phyloP scores from a whole-genome alignment of 2,113 vertebrate species.

The Pachycephala philippinensis region DNA sequence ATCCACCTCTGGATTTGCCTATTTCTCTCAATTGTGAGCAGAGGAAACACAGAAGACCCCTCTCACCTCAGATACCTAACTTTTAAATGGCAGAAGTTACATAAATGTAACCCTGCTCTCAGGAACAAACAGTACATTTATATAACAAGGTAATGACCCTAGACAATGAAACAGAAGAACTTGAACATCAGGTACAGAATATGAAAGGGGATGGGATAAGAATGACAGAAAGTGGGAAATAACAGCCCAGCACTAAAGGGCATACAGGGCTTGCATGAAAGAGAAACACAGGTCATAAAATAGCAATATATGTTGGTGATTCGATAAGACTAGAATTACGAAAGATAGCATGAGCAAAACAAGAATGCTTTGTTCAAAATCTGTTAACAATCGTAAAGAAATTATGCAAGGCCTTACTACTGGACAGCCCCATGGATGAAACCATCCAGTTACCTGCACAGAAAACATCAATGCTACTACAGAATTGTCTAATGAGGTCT shows the following conservation, averaged over 20 bases:
- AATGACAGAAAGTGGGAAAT: neutral
- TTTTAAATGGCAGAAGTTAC: neutral
- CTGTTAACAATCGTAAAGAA: neutral
- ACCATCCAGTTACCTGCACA: neutral
- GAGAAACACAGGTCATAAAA: neutral
- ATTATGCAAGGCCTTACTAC: neutral
- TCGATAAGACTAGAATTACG: neutral
- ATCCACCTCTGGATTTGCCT: neutral
- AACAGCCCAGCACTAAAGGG: neutral
- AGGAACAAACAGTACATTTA: neutral
- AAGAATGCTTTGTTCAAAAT: neutral
- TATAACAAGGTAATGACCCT: neutral
- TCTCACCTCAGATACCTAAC: neutral
- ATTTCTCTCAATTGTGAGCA: neutral
- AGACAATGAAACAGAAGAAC: neutral
- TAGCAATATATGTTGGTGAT: neutral
- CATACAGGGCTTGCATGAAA: neutral
- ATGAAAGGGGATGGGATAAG: neutral
- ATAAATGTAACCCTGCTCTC: neutral
- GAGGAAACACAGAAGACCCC: neutral
- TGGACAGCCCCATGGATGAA: neutral
- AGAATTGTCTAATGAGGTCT: neutral
- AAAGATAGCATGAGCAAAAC: neutral
- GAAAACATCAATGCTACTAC: neutral
- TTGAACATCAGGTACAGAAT: neutral